phyloP scores from a whole-genome alignment of 2,797 vertebrate species.

The Hemitrygon akajei region DNA sequence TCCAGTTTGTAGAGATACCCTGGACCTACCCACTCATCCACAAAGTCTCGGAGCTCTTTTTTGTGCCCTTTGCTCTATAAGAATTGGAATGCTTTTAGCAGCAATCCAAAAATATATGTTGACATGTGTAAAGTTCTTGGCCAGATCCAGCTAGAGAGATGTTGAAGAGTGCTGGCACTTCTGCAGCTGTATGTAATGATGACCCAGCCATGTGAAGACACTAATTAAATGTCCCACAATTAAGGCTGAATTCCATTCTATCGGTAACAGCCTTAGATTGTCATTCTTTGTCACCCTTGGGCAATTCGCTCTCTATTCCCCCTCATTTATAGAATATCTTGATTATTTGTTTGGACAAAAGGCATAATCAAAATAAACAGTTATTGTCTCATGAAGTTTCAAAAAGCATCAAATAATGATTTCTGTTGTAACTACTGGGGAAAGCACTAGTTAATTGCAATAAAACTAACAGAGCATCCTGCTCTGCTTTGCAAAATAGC shows the following conservation, averaged over 20 bases:
- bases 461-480: not conserved
- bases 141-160: no score
- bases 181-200: not conserved
- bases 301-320: no score
- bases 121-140: not conserved
- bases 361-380: not conserved
- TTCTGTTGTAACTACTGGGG: not conserved
- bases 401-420: not conserved
- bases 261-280: not conserved
- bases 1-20: not conserved
- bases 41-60: not conserved
- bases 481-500: not conserved
- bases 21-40: not conserved
- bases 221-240: not conserved
- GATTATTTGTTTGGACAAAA: not conserved
- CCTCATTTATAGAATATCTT: not conserved
- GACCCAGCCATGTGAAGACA: not conserved
- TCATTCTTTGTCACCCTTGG: not conserved
- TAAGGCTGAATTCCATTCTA: not conserved
- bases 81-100: not conserved
- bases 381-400: not conserved
- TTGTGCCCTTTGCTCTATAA: not conserved
- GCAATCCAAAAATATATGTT: not conserved
- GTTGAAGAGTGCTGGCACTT: no score
- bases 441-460: not conserved